Evolutionary conservation across 35 echinoderm and acorn worm genomes (phyloP), one percentile per base, ranked within the genome.

Genomic region (Lytechinus pictus): DNA sequence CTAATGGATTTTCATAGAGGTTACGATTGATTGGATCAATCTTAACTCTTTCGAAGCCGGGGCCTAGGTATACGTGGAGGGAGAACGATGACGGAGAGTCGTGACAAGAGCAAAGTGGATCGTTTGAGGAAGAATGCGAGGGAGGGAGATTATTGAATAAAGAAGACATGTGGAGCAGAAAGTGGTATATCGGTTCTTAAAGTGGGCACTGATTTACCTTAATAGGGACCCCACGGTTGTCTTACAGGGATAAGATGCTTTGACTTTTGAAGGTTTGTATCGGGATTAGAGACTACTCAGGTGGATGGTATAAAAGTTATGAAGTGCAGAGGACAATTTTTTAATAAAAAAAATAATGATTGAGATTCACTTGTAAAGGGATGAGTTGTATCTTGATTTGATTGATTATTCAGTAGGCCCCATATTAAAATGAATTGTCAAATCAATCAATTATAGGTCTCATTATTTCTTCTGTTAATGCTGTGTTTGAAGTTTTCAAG

Each of bases 61-160:
- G 66, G 8, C 19, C 66, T 1, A 3, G 66, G 66, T 79, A 79
- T 24, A 19, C 19, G 16, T 14, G 19, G 66, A 79, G 66, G n/a
- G 66, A 79, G n/a, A n/a, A 79, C 19, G 6, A 79, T n/a, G 19
- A 16, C 19, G 66, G 66, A 24, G 16, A 79, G 66, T 79, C 66
- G 16, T 79, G 66, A 79, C 16, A 24, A 79, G 66, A 79, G 66
- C 66, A 79, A 79, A 79, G 66, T 79, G 66, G 66, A 79, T 79
- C 66, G 66, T 79, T 79, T 79, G 66, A 79, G n/a, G 66, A 79
- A 79, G 66, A 79, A 79, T 79, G 66, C 66, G 66, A 79, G 66
- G 66, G 12, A 21, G 61, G 14, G 66, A 79, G 66, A 79, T 79
- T 79, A 79, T 79, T 79, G 66, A 79, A 79, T 79, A 79, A 79